Conservation (phyloP, 2,888 invertebrate genomes). For the Empis stercorea region DNA sequence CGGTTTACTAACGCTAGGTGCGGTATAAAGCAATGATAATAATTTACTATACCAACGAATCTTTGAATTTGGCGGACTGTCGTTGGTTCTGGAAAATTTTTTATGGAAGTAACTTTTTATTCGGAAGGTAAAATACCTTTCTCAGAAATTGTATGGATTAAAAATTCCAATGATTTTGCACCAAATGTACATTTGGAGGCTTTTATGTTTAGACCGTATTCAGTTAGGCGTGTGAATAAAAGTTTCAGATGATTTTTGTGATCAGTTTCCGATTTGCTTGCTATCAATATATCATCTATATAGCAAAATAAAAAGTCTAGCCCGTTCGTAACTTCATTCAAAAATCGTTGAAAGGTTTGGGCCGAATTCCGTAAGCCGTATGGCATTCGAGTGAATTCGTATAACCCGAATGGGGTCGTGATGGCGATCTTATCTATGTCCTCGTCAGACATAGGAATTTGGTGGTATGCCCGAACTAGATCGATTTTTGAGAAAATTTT, state of each 20-base stretch:
- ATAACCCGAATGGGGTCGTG: conserved; percentile 24
- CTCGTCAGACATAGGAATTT: conserved; percentile 2
- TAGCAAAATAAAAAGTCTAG: conserved; percentile 16
- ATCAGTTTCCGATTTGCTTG: conserved; percentile 10
- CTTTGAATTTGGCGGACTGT: not conserved
- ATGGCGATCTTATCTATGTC: conserved; percentile 11
- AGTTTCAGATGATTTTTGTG: conserved; percentile 12
- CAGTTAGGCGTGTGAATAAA: conserved; percentile 12
- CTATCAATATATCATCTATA: conserved; percentile 18
- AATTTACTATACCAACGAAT: conserved; percentile 11
- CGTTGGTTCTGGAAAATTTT: not conserved
- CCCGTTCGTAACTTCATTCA: conserved; percentile 17
- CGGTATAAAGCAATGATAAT: conserved; percentile 5
- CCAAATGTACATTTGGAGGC: conserved; percentile 5
- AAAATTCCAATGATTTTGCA: not conserved
- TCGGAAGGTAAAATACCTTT: conserved; percentile 1
- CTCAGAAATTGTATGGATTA: not conserved
- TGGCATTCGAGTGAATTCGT: conserved; percentile 20
- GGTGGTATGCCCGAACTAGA: conserved; percentile 18
- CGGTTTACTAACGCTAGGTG: not conserved
- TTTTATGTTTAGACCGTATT: conserved; percentile 15
- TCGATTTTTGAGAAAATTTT: conserved; percentile 17
- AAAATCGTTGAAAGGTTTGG: conserved; percentile 22
- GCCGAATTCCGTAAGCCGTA: conserved; percentile 24
- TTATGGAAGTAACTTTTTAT: conserved; percentile 4